Percentiles rank a stretch among this genome's conserved stretches.
Conservation (phyloP, 2,113 vertebrate species). For the Barnardius zonarius region DNA sequence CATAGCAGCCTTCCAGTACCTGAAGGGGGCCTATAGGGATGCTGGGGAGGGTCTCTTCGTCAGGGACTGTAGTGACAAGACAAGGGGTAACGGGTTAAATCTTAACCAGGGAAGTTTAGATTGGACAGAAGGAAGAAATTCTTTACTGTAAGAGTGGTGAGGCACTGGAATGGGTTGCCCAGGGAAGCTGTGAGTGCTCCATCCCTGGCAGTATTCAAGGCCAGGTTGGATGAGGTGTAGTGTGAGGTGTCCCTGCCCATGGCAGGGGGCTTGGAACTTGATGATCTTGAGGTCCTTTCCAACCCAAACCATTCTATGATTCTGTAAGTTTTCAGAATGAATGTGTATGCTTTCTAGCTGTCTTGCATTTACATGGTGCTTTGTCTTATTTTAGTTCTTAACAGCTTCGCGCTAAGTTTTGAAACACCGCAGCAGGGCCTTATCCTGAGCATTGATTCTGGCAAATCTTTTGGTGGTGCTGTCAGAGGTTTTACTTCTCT, state of each 20-base stretch:
- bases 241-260: not conserved
- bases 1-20: too few species aligned
- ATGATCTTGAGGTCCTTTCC: not conserved
- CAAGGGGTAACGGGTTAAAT: not conserved
- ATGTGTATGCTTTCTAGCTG: not conserved
- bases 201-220: not conserved
- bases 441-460: not conserved
- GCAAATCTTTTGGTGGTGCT: not conserved
- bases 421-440: not conserved
- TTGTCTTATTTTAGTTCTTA: not conserved
- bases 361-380: not conserved
- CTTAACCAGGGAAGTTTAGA: not conserved
- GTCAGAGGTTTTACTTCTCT: not conserved
- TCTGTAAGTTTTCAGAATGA: conserved; percentile 17
- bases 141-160: not conserved
- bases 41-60: not conserved
- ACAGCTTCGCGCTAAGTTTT: not conserved
- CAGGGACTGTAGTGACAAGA: not conserved
- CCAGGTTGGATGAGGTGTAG: not conserved
- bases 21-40: not conserved
- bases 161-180: not conserved
- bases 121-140: not conserved
- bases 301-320: not conserved
- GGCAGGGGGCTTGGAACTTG: not conserved
- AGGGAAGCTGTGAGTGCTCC: not conserved